A percentile compares a stretch with the other conserved stretches of the same genome.
Evolutionary conservation across 2,113 vertebrate species (phyloP).

Genomic region (Sardina pilchardus): DNA sequence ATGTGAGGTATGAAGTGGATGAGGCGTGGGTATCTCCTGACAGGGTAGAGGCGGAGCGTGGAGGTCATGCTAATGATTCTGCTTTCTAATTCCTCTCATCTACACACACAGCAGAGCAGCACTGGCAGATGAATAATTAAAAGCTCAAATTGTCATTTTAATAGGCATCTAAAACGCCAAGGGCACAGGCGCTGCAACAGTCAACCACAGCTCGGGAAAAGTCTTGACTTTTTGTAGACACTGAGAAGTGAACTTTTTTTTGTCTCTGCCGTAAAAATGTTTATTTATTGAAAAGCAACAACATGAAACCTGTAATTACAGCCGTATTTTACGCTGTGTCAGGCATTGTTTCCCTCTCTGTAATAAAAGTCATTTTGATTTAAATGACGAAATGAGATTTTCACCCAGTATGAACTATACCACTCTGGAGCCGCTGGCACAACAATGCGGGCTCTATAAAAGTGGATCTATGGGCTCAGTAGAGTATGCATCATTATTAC

Average conservation of each 20-base stretch:
- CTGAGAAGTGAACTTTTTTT: not conserved
- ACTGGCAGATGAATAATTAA: slow-evolving; percentile 41
- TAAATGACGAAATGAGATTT: not conserved
- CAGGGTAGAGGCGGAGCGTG: not conserved
- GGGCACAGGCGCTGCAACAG: slow-evolving; percentile 48
- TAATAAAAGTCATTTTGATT: slow-evolving; percentile 14
- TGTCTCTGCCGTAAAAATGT: not conserved
- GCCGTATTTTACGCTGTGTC: not conserved
- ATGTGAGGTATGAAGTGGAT: not conserved
- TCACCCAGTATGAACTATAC: not conserved
- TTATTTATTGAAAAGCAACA: slow-evolving; percentile 5
- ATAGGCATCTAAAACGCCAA: slow-evolving; percentile 53
- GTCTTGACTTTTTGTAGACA: not conserved
- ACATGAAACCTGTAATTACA: not conserved
- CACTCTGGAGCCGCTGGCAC: not conserved
- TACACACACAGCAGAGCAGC: slow-evolving; percentile 15
- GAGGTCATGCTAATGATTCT: slow-evolving; percentile 14
- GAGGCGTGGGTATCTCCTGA: slow-evolving; percentile 3
- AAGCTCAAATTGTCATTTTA: slow-evolving; percentile 44
- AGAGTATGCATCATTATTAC: slow-evolving; percentile 42
- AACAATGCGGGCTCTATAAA: not conserved
- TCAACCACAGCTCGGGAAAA: not conserved
- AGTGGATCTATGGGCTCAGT: not conserved
- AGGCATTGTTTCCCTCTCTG: not conserved
- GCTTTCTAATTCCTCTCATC: slow-evolving; percentile 13